Conservation (phyloP, 2,113 vertebrate species). For the Forbesichthys papilliferus region DNA sequence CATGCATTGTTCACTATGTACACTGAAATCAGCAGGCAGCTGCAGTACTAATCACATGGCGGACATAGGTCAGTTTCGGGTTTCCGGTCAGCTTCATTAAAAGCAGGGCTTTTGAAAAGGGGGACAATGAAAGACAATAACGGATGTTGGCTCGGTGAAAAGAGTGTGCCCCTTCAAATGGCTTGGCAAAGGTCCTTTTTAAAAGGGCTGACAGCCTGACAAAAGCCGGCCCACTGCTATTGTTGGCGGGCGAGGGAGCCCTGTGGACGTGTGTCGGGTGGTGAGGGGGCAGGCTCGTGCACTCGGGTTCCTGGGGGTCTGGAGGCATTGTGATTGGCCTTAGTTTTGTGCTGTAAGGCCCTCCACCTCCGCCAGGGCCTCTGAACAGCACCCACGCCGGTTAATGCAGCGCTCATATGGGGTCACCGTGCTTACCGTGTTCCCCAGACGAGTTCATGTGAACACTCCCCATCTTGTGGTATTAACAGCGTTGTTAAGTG, state of each 20-base stretch:
- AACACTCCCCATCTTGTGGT: no score
- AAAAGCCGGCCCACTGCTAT: conserved; percentile 50
- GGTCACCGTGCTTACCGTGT: no score
- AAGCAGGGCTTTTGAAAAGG: conserved; percentile 43
- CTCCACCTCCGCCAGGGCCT: neutral
- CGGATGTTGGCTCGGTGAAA: conserved; percentile 43
- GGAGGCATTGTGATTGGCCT: conserved; percentile 46
- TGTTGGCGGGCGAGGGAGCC: conserved; percentile 45
- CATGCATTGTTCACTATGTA: conserved; percentile 8
- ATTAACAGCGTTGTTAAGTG: no score
- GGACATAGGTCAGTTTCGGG: conserved; percentile 52
- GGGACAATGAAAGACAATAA: conserved; percentile 51
- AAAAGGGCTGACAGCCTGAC: conserved; percentile 55
- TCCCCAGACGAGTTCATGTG: no score
- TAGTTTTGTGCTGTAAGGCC: conserved; percentile 19
- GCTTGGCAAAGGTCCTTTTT: conserved; percentile 56
- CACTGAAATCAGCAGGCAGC: conserved; percentile 19
- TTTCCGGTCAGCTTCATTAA: conserved; percentile 60
- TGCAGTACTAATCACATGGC: neutral
- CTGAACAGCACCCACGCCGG: conserved; percentile 3
- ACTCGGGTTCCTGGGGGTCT: conserved; percentile 29
- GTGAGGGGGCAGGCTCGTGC: conserved; percentile 35
- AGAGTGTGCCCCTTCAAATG: conserved; percentile 38
- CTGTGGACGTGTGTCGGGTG: conserved; percentile 41
- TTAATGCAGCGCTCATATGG: no score